Conservation (phyloP, 2,797 vertebrate genomes). For the Harpagifer antarcticus region DNA sequence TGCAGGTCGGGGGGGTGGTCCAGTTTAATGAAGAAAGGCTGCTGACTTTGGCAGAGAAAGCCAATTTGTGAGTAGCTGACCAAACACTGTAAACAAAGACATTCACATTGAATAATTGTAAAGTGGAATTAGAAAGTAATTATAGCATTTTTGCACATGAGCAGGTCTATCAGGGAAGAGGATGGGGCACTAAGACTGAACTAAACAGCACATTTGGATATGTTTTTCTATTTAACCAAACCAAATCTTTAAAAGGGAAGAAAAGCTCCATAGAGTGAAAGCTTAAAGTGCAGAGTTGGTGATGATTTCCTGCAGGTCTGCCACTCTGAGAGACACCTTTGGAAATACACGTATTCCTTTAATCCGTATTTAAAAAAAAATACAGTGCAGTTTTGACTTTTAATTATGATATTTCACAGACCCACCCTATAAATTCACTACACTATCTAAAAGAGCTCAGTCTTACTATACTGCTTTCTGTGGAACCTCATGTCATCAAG, state of each 20-base stretch:
- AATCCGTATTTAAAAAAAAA: not conserved
- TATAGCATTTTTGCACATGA: too few relatives aligned
- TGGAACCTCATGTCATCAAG: too few relatives aligned
- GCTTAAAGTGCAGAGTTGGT: not conserved
- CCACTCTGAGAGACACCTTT: not conserved
- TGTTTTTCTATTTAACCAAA: not conserved
- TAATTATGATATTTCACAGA: too few relatives aligned
- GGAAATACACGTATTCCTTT: not conserved
- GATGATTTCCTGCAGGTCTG: not conserved
- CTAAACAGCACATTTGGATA: not conserved
- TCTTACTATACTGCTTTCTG: too few relatives aligned
- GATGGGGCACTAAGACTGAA: not conserved
- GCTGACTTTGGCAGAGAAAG: slow-evolving; percentile 92
- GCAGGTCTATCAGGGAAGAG: too few relatives aligned
- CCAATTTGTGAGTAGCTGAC: slow-evolving; percentile 92
- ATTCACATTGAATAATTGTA: too few relatives aligned
- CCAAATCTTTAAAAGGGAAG: not conserved
- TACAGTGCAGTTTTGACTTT: not conserved
- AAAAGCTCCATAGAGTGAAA: not conserved
- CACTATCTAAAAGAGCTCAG: too few relatives aligned
- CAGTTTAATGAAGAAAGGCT: slow-evolving; percentile 94
- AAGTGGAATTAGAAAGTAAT: too few relatives aligned
- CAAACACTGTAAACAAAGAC: not conserved
- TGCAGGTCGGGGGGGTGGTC: slow-evolving; percentile 94
- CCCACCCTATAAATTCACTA: too few relatives aligned